These are phyloP conservation scores for Pelecanoides urinatrix DNA, from an alignment of 2,113 vertebrate species.

Conservation along the genomic window DNA sequence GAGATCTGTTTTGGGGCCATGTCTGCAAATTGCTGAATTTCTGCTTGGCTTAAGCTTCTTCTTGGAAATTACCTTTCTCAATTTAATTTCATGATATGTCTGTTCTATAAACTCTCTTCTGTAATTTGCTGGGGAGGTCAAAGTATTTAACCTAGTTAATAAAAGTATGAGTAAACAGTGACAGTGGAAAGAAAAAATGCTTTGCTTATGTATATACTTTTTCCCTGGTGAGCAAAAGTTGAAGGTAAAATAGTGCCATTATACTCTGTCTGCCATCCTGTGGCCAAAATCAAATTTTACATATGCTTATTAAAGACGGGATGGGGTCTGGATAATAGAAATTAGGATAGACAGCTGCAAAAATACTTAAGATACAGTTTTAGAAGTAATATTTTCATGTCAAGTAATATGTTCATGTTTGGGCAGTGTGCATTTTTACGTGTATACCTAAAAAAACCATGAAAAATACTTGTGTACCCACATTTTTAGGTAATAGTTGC, in stretches of 20 bases:
- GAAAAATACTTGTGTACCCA: background rate
- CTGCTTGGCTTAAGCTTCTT: background rate
- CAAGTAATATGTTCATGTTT: background rate
- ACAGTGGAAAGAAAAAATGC: background rate
- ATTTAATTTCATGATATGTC: background rate
- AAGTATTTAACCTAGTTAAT: background rate
- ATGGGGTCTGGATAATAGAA: background rate
- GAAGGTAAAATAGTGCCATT: background rate
- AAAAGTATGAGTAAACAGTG: background rate
- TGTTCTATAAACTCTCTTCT: background rate
- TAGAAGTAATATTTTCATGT: background rate
- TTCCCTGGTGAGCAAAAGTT: background rate
- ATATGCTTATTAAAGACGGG: background rate
- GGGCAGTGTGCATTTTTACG: background rate
- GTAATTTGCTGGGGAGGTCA: background rate
- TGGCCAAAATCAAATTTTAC: background rate
- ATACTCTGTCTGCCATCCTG: slow-evolving; percentile 4
- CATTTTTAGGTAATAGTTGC: background rate
- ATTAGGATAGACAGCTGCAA: background rate
- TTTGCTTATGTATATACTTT: background rate
- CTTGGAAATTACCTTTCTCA: background rate
- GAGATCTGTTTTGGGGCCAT: background rate
- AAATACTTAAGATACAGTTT: background rate
- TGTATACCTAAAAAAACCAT: background rate
- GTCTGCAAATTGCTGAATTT: background rate